Conservation (phyloP, 2,888 invertebrate genomes). For the Dusona sp. region DNA sequence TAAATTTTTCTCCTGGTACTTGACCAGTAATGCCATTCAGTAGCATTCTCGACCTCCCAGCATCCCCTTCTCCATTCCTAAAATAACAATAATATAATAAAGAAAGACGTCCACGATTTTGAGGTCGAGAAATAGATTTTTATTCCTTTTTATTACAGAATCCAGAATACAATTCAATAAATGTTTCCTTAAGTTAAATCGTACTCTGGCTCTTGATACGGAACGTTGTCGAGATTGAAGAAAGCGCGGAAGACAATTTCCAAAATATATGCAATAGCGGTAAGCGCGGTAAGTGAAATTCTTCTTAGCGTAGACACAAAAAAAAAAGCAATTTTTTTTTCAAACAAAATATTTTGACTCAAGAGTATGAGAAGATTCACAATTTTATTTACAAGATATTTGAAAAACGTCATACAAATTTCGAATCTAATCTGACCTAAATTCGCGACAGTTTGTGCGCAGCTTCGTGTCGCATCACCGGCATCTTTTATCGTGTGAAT, state of each 20-base stretch:
- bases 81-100: conserved; percentile 39
- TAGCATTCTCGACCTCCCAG: conserved; percentile 74
- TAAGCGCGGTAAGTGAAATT: conserved; percentile 3
- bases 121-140: conserved; percentile 8
- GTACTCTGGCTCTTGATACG: background rate
- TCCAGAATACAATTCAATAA: conserved; percentile 17
- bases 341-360: conserved; percentile 16
- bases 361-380: conserved; percentile 1
- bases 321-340: conserved; percentile 9
- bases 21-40: conserved; percentile 76
- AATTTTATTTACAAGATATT: conserved; percentile 30
- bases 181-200: background rate
- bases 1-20: conserved; percentile 73
- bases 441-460: background rate
- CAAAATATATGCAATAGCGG: background rate
- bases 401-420: background rate
- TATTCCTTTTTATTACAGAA: conserved; percentile 37
- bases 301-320: conserved; percentile 14
- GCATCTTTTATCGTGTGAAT: conserved; percentile 1
- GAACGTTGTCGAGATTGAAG: background rate
- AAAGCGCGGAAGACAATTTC: background rate
- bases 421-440: background rate
- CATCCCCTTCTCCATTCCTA: conserved; percentile 79
- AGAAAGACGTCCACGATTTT: conserved; percentile 5
- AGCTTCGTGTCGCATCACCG: background rate